Evolutionary conservation across 2,888 invertebrate genomes (phyloP), one percentile per base, ranked within the genome.

Genomic region (Drosophila tanythrix): DNA sequence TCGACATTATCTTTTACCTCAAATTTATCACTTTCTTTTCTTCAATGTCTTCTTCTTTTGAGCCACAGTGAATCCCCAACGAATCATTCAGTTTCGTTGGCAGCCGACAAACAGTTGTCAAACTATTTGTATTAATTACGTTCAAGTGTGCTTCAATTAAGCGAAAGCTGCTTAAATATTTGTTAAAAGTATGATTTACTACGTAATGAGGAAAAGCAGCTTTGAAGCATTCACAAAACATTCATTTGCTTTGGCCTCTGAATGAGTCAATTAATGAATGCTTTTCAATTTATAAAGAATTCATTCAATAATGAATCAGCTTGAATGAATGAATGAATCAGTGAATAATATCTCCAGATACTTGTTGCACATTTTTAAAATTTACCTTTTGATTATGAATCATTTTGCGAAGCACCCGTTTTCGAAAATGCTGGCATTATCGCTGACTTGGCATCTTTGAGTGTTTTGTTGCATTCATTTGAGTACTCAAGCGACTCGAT

Each of bases 61-160:
- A 2, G 50, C 18, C 18, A 11, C 18, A 18, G 10, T 18, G 10
- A 29, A n/a, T 21, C 8, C 10, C 13, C 13, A 21, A 1, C 10
- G 2, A 40, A 8, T 40, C 31, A 13, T 25, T 53, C 7, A 18
- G n/a, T 13, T 33, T 43, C 40, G n/a, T 3, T 40, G 10, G n/a
- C 18, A 15, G 21, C 21, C 43, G 7, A 3, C 46, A 57, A 62
- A 57, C 62, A 62, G 25, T 27, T 62, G 43, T 62, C 35, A 13
- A 33, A 43, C 15, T 31, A 10, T 31, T 43, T 21, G 25, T 35
- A 33, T 25, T 25, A 31, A 61, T 40, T 43, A 7, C 3, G 4
- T 33, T 33, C 18, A 31, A 4, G 13, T 56, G 31, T 35, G 43
- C 56, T 43, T 62, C 33, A 57, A 25, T 61, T 18, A 40, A 31